phyloP scores from a whole-genome alignment of 2,888 invertebrate genomes.

The Drosophila anomalata region DNA sequence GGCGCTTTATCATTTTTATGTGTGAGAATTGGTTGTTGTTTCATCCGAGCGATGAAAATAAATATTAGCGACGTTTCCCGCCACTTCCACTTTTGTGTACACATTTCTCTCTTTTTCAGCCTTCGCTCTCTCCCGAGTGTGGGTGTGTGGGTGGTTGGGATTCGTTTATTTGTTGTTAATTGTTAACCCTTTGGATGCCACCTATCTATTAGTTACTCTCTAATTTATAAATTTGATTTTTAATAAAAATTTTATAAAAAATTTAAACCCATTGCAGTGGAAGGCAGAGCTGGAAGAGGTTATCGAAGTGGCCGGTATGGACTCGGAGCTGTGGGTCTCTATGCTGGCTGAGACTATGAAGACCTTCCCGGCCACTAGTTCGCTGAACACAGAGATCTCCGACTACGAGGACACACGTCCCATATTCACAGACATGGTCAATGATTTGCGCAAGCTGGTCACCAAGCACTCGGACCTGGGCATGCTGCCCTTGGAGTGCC shows the following conservation, averaged over 20 bases:
- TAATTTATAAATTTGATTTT: neutral
- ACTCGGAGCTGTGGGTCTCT: conserved; percentile 98
- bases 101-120: conserved; percentile 29
- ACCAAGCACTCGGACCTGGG: conserved; percentile 93
- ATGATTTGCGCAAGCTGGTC: conserved; percentile 91
- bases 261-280: conserved; percentile 86
- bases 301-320: conserved; percentile 94
- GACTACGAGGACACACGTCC: conserved; percentile 95
- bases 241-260: too few relatives aligned
- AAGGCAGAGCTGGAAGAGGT: conserved; percentile 96
- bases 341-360: conserved; percentile 98
- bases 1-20: conserved; percentile 1
- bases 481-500: conserved; percentile 97
- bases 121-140: conserved; percentile 6
- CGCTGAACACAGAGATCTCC: conserved; percentile 94
- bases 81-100: conserved; percentile 71
- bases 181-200: conserved; percentile 2
- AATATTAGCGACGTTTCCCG: conserved; percentile 63
- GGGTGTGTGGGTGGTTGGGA: conserved; percentile 24
- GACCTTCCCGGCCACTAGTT: conserved; percentile 94
- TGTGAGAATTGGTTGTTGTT: conserved; percentile 17
- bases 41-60: conserved; percentile 14
- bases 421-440: conserved; percentile 95
- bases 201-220: neutral
- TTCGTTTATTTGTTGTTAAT: conserved; percentile 4